Base-by-base conservation (phyloP, 2,888 invertebrate species). In the Sarcophaga rosellei region DNA sequence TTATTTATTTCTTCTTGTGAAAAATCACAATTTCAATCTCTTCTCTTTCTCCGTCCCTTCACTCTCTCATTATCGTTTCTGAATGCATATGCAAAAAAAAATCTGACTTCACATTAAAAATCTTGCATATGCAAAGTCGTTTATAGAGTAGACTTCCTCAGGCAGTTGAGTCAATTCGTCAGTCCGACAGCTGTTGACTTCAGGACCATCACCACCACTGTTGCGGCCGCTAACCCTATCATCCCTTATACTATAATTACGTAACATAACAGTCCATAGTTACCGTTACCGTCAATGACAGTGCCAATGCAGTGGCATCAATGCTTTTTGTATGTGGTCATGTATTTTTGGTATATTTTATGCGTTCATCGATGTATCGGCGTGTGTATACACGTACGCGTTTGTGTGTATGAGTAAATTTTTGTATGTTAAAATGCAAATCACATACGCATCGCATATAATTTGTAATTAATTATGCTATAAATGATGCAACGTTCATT, bases 401-500 rank as follows among this genome's bases (percentile, higher is more conserved):
- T 45, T 57, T 47, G 76, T 53, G 76, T 68, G 76, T 70, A 66
- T 76, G 70, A 57, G 75, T 73, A 59, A 70, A 21, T 21, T 70
- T 76, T 44, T 11, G 25, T 70, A 76, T 59, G 77, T 82, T 77
- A 82, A 82, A 82, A 82, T 82, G 82, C 82, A 77, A 82, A 82
- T 53, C 53, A 53, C 82, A 82, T 82, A 82, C 82, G 66, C 77
- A 61, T 72, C 65, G 87, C 89, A 89, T 90, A 90, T 91, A 91
- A 91, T 91, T 91, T 90, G 89, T 88, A 90, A 91, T 92, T 92
- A 91, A 91, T 91, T 91, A 92, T 91, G 91, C 92, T 86, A 89
- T 87, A 89, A 90, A 88, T 88, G 89, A 86, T 89, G 90, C 84
- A 86, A 86, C 75, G 86, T 81, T 84, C 74, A 84, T 78, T 86